phyloP scores from a whole-genome alignment of 2,888 invertebrate species.

The Steinernema carpocapsae region DNA sequence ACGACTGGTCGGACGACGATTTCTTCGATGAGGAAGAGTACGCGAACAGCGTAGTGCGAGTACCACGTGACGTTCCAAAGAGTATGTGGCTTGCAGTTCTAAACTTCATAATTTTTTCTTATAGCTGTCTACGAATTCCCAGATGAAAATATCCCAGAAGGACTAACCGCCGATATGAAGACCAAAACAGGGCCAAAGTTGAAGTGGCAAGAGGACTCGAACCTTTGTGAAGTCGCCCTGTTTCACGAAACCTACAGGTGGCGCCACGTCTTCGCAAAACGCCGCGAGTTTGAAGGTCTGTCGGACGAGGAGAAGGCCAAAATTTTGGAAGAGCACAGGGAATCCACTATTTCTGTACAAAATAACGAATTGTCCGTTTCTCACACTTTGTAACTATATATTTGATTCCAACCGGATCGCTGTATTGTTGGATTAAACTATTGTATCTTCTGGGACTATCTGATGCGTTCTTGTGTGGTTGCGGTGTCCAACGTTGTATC shows the following conservation, averaged over 20 bases:
- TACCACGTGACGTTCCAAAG: not conserved
- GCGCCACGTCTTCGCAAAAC: slow-evolving; percentile 4
- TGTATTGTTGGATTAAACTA: no score
- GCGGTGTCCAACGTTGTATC: not conserved
- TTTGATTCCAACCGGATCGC: no score
- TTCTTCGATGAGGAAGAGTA: not conserved
- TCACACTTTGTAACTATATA: no score
- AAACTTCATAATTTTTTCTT: not conserved
- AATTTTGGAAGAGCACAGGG: not conserved
- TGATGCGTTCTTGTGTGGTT: no score
- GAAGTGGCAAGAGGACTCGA: not conserved
- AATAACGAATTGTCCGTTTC: not conserved
- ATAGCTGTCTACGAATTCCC: slow-evolving; percentile 6
- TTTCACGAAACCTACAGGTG: not conserved
- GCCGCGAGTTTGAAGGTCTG: not conserved
- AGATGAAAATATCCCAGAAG: not conserved
- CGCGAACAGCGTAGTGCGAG: not conserved
- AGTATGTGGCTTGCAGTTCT: not conserved
- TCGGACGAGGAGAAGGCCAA: not conserved
- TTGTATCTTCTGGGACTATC: no score
- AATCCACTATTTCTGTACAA: not conserved
- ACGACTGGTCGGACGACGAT: not conserved
- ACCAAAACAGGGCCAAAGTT: slow-evolving; percentile 2
- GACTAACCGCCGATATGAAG: slow-evolving; percentile 6
- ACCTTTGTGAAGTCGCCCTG: slow-evolving; percentile 8